Base-by-base conservation (phyloP, 2,113 vertebrate species). In the Silurus asotus region DNA sequence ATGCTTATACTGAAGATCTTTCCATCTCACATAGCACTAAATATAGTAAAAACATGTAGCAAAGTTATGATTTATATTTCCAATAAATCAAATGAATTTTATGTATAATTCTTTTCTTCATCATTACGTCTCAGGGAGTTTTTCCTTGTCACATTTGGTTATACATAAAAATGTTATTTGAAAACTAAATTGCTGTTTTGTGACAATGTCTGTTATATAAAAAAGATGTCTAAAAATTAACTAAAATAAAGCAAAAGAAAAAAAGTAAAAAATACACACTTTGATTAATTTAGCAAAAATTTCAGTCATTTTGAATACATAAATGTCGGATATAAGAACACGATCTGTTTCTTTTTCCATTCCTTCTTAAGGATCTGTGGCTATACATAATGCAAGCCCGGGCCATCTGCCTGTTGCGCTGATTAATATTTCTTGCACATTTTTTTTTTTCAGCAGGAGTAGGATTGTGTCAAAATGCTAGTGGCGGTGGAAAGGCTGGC, bases 371-470 rank as follows among this genome's bases (percentile, higher is more conserved):
- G 51, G 20, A 17, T 64, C 86, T 76, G 0, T 15, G 14, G 37
- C 80, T 62, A 87, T 89, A 80, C 65, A 85, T 90, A 45, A 85
- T 83, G 80, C 23, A 70, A 87, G 78, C 45, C 84, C 74, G 6
- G 59, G 86, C 74, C 69, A 67, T 91, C 87, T 89, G 84, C 79
- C 59, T 88, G 10, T 77, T 90, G 82, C 67, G 15, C 83, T 86
- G 70, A 81, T 86, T 87, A 82, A 82, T 83, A 82, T 89, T 55
- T 77, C 59, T 65, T 59, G 77, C 72, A 58, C 65, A 45, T 83
- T 89, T 37, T 77, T 74, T n/a, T 37, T 70, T 76, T 84, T 62
- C 37, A 37, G 83, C 70, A 74, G 69, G 84, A 81, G 70, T 77
- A 55, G 79, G 84, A 70, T 37, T 84, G 86, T 77, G 76, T 88